Conservation (phyloP, 2,888 invertebrate species). For the Drosophila nr. fundita region DNA sequence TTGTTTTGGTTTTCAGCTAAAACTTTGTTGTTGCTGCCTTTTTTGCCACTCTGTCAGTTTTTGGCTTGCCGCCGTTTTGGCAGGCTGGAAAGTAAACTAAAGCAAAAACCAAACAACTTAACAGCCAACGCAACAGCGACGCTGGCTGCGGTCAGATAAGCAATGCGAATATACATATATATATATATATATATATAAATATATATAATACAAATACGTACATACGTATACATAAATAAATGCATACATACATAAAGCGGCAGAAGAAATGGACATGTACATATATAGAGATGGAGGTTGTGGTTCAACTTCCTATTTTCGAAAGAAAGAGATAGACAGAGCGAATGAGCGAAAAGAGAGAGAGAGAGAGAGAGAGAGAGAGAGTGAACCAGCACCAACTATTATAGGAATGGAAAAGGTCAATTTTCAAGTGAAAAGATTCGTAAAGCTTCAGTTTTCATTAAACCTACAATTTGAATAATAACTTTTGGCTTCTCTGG, state of each 20-base stretch:
- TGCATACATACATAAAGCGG: not conserved
- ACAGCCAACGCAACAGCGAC: conserved; percentile 62
- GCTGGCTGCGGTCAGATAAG: conserved; percentile 66
- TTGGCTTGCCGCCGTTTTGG: conserved; percentile 59
- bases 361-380: not conserved
- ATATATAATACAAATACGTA: not conserved
- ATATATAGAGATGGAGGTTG: conserved; percentile 10
- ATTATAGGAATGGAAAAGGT: not conserved
- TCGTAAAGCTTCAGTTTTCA: not conserved
- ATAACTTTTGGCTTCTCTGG: not conserved
- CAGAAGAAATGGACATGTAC: conserved; percentile 6
- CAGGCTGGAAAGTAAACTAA: conserved; percentile 70
- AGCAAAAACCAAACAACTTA: conserved; percentile 70
- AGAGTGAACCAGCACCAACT: no score
- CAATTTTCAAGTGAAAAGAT: not conserved
- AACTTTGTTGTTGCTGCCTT: conserved; percentile 52
- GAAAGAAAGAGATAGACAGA: not conserved
- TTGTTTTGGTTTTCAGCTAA: conserved; percentile 65
- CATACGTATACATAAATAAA: not conserved
- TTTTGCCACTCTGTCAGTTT: conserved; percentile 67
- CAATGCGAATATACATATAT: conserved; percentile 42
- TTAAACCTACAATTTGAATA: not conserved
- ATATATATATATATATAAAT: conserved; percentile 6
- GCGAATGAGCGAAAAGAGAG: not conserved
- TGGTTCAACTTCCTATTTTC: not conserved